Base-by-base conservation (phyloP, 2,113 vertebrate species). In the Odontesthes bonariensis region DNA sequence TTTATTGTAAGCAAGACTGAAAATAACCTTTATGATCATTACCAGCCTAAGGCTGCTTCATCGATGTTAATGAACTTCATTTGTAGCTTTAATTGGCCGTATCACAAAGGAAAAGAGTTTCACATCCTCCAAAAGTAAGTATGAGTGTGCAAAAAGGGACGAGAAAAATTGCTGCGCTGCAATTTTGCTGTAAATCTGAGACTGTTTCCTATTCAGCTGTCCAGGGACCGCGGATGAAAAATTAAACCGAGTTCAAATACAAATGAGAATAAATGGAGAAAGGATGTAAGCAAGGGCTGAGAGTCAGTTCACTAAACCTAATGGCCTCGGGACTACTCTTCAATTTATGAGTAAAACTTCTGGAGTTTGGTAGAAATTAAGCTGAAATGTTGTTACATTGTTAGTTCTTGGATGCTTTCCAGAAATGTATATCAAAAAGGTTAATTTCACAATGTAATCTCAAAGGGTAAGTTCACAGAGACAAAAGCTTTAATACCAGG, bases 31-130 rank as follows among this genome's bases (percentile, higher is more conserved):
- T 44, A 73, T 59, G 62, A 64, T 71, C 6, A 74, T 84, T 76
- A 60, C 23, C 54, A 38, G 66, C 31, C 31, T 44, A 47, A 79
- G 20, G 62, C 71, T 0, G 58, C 62, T 54, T 70, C 17, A 51
- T 46, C 62, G 53, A 59, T 69, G 68, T 55, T 84, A 79, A 83
- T 81, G 57, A 82, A 68, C 47, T 57, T 66, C 73, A 76, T 81
- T 69, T 79, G 60, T 52, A 59, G 51, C 65, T 75, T 77, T 53
- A 82, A 59, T 64, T 68, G 52, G 42, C 65, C 66, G 6, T 49
- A 73, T 56, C 23, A 16, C 27, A 32, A 49, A 53, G 20, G 6
- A 54, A 73, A 68, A 79, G 35, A 65, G 57, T 27, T 60, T 60
- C 52, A 35, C 49, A 32, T 68, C 57, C 17, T 44, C 9, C 51